Conservation (phyloP, 1,140 invertebrate species). For the Rhagoletis pomonella region DNA sequence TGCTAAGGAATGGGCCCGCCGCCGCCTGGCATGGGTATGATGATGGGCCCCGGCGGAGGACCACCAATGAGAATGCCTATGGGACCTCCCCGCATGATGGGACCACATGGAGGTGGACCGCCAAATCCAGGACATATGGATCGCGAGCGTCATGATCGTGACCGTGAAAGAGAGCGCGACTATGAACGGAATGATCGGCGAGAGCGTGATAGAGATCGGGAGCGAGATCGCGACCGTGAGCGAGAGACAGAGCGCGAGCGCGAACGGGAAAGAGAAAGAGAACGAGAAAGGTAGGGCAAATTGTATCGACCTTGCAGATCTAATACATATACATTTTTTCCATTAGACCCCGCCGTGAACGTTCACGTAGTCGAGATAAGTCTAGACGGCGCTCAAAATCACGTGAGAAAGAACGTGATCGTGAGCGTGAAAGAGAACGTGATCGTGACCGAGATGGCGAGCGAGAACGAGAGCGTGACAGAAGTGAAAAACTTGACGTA, state of each 20-base stretch:
- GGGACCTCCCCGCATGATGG: constrained; percentile 63
- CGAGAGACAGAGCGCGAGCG: constrained; percentile 65
- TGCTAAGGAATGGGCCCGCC: constrained; percentile 68
- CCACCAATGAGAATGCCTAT: constrained; percentile 64
- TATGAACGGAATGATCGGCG: constrained; percentile 28
- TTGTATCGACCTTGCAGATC: not conserved
- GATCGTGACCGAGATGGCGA: constrained; percentile 68
- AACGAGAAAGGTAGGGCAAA: constrained; percentile 63
- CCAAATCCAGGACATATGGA: constrained; percentile 39
- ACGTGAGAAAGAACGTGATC: constrained; percentile 75
- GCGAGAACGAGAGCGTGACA: constrained; percentile 70
- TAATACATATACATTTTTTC: not conserved
- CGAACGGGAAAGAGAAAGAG: constrained; percentile 71
- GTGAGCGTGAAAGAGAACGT: constrained; percentile 72
- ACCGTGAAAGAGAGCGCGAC: constrained; percentile 58
- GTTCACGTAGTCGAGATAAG: constrained; percentile 76
- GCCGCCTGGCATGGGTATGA: constrained; percentile 67
- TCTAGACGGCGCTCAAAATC: constrained; percentile 76
- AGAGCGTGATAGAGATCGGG: constrained; percentile 62
- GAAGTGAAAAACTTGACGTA: constrained; percentile 64
- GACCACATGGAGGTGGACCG: constrained; percentile 54
- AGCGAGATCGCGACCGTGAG: constrained; percentile 74
- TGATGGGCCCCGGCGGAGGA: constrained; percentile 59
- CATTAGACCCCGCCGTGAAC: constrained; percentile 73
- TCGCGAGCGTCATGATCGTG: constrained; percentile 55